phyloP scores from a whole-genome alignment of 2,113 vertebrate genomes.

The Ammodytes marinus region DNA sequence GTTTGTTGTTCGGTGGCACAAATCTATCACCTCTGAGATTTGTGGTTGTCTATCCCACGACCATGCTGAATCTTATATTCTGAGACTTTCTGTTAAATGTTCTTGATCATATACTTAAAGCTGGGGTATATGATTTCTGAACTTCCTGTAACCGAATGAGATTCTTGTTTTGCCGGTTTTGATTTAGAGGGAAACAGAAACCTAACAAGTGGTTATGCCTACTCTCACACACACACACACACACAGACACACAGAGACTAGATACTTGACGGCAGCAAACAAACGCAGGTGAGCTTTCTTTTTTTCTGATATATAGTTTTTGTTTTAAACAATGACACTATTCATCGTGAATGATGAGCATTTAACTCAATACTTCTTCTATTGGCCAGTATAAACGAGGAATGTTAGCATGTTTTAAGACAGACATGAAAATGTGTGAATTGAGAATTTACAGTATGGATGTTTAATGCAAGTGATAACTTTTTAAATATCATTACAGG shows the following conservation, averaged over 20 bases:
- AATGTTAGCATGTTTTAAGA: background rate
- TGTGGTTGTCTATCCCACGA: too few relatives aligned
- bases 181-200: background rate
- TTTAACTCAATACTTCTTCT: background rate
- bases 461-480: background rate
- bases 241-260: background rate
- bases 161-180: background rate
- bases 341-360: background rate
- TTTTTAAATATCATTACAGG: constrained; percentile 33
- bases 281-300: background rate
- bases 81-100: too few relatives aligned
- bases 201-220: background rate
- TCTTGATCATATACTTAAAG: too few relatives aligned
- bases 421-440: background rate
- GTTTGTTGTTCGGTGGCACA: too few relatives aligned
- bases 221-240: background rate
- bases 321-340: background rate
- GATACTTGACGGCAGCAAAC: background rate
- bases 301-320: background rate
- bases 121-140: too few relatives aligned
- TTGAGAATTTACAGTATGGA: background rate
- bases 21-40: too few relatives aligned
- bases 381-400: background rate
- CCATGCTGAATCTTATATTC: too few relatives aligned
- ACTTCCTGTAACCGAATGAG: too few relatives aligned